Evolutionary conservation across 2,113 vertebrate genomes (phyloP).

Genomic region (Bos indicus): DNA sequence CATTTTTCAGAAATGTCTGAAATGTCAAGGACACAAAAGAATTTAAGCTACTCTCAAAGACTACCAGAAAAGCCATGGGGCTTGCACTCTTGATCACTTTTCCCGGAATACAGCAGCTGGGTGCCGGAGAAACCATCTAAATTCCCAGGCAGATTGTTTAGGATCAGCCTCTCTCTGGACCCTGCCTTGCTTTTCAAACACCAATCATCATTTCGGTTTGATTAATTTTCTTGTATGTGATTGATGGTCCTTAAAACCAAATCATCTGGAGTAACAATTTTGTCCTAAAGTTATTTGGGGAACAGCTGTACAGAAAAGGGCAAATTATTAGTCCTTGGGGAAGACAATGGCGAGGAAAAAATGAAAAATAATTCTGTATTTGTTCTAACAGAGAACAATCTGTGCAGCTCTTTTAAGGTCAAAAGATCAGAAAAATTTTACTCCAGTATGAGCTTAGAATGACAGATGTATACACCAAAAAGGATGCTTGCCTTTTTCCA

Average conservation of each 20-base stretch:
- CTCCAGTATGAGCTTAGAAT: background rate
- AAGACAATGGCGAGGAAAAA: background rate
- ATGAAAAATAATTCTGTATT: background rate
- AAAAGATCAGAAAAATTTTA: background rate
- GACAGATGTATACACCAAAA: background rate
- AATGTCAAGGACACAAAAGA: background rate
- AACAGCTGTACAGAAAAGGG: background rate
- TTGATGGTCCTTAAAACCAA: background rate
- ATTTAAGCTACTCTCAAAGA: background rate
- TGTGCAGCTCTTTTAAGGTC: background rate
- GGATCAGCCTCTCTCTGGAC: background rate
- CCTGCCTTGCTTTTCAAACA: background rate
- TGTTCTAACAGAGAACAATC: background rate
- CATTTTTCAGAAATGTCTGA: background rate
- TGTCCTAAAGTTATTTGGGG: conserved; percentile 20
- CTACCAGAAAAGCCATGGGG: background rate
- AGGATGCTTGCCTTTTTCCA: background rate
- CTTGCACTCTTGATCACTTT: background rate
- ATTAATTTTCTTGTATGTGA: background rate
- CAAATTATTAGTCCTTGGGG: background rate
- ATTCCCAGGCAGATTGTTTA: background rate
- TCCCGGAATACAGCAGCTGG: background rate
- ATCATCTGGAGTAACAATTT: conserved; percentile 11
- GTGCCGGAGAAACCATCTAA: background rate
- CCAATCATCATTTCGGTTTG: background rate